phyloP scores from a whole-genome alignment of 2,113 vertebrate genomes.

The Atherinomorus stipes region DNA sequence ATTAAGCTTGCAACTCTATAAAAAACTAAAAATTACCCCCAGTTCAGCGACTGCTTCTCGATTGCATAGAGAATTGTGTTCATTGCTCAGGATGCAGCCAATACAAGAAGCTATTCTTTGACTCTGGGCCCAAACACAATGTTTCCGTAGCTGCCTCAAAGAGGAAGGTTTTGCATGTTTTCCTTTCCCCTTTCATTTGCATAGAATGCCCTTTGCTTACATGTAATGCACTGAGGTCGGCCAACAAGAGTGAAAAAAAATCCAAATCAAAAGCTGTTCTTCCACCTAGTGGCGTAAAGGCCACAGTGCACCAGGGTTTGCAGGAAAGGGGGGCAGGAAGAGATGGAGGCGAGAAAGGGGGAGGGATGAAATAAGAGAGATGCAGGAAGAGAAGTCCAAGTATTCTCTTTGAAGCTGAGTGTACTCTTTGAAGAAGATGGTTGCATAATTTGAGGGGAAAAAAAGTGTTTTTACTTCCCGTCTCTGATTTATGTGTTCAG shows the following conservation, averaged over 20 bases:
- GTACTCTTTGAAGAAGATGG: conserved; percentile 53
- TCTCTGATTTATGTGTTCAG: conserved; percentile 20
- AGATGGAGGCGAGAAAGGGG: conserved; percentile 8
- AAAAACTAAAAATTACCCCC: neutral
- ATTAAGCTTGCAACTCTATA: neutral
- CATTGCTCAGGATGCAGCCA: conserved; percentile 12
- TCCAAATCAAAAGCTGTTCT: conserved; percentile 29
- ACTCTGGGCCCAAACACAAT: neutral
- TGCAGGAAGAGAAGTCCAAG: conserved; percentile 36
- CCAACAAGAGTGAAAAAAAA: neutral
- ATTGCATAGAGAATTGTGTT: conserved; percentile 2
- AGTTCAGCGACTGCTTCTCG: neutral
- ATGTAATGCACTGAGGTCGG: neutral
- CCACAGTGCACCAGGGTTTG: conserved; percentile 18
- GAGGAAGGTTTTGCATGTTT: conserved; percentile 34
- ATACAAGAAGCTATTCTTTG: conserved; percentile 22
- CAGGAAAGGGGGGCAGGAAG: neutral
- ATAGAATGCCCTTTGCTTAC: conserved; percentile 53
- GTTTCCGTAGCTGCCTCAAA: conserved; percentile 22
- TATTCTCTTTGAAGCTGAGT: conserved; percentile 76
- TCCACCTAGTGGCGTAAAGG: conserved; percentile 65
- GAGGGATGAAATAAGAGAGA: conserved; percentile 5
- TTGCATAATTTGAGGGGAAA: conserved; percentile 69
- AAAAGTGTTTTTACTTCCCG: conserved; percentile 45
- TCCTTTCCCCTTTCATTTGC: conserved; percentile 54